A percentile compares a stretch with the other conserved stretches of the same genome.
Conservation (phyloP, 2,113 vertebrate genomes). For the Dromiciops gliroides region DNA sequence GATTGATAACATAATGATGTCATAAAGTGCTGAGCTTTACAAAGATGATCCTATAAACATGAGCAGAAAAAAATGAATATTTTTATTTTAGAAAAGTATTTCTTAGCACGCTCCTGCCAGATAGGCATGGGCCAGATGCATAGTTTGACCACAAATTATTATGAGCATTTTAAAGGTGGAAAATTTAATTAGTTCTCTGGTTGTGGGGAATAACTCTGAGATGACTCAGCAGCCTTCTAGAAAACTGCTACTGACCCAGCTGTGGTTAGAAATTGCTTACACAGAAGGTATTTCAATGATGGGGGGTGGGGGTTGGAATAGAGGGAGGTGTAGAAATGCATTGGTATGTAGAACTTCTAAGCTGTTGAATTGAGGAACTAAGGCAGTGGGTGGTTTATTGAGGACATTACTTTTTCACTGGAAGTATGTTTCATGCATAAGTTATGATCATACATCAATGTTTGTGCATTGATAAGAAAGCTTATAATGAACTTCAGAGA, state of each 20-base stretch:
- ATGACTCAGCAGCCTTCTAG: slow-evolving; percentile 69
- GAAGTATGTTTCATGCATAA: slow-evolving; percentile 44
- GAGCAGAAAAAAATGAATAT: neutral
- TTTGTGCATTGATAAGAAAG: slow-evolving; percentile 43
- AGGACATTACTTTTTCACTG: slow-evolving; percentile 36
- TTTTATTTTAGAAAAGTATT: neutral
- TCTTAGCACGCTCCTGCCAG: neutral
- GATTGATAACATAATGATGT: neutral
- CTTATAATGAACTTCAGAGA: slow-evolving; percentile 50
- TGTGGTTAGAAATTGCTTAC: slow-evolving; percentile 53
- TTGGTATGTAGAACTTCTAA: slow-evolving; percentile 4
- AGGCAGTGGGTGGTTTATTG: slow-evolving; percentile 29
- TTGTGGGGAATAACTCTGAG: slow-evolving; percentile 10
- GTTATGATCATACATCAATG: slow-evolving; percentile 23
- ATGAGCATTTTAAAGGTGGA: slow-evolving; percentile 31
- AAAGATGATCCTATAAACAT: neutral
- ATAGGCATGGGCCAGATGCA: neutral
- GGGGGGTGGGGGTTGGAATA: neutral
- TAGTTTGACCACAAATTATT: slow-evolving; percentile 3
- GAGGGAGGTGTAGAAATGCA: neutral
- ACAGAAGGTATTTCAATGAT: neutral
- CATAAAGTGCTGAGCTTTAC: neutral
- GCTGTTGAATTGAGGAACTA: neutral
- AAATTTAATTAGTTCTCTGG: neutral
- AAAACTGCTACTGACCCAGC: slow-evolving; percentile 55